phyloP scores from a whole-genome alignment of 1,140 invertebrate species.

The Ceratina australensis region DNA sequence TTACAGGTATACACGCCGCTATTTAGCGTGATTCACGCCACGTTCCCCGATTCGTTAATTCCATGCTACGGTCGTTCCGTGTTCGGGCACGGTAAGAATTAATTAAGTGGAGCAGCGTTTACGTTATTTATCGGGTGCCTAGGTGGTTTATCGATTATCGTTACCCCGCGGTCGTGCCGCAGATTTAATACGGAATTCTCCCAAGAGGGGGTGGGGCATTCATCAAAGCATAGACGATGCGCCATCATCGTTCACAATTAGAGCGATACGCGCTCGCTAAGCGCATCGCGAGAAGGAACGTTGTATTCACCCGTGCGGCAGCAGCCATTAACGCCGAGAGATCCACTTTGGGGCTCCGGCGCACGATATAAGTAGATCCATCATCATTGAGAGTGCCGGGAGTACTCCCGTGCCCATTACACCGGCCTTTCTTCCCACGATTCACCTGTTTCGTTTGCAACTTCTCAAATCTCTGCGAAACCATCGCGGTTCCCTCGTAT shows the following conservation, averaged over 20 bases:
- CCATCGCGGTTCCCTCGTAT: not conserved
- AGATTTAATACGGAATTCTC: not conserved
- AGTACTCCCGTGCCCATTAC: slow-evolving; percentile 28
- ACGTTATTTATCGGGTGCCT: slow-evolving; percentile 16
- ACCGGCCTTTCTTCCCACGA: slow-evolving; percentile 26
- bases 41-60: not conserved
- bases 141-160: slow-evolving; percentile 38
- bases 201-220: not conserved
- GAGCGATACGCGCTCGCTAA: slow-evolving; percentile 21
- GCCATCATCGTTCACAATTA: slow-evolving; percentile 44
- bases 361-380: slow-evolving; percentile 54
- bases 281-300: slow-evolving; percentile 24
- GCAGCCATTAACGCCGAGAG: slow-evolving; percentile 32
- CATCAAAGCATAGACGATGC: slow-evolving; percentile 22
- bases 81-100: slow-evolving; percentile 7
- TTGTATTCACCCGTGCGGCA: slow-evolving; percentile 31
- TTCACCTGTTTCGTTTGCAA: slow-evolving; percentile 23
- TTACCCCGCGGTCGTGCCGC: not conserved
- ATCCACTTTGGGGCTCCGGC: slow-evolving; percentile 10
- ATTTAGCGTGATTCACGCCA: slow-evolving; percentile 36
- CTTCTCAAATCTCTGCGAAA: slow-evolving; percentile 10
- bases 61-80: not conserved
- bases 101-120: slow-evolving; percentile 13
- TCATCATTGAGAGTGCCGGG: slow-evolving; percentile 46
- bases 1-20: slow-evolving; percentile 1